Evolutionary conservation across 2,888 invertebrate species (phyloP), one percentile per base, ranked within the genome.

Genomic region (Pemphredon lugubris): DNA sequence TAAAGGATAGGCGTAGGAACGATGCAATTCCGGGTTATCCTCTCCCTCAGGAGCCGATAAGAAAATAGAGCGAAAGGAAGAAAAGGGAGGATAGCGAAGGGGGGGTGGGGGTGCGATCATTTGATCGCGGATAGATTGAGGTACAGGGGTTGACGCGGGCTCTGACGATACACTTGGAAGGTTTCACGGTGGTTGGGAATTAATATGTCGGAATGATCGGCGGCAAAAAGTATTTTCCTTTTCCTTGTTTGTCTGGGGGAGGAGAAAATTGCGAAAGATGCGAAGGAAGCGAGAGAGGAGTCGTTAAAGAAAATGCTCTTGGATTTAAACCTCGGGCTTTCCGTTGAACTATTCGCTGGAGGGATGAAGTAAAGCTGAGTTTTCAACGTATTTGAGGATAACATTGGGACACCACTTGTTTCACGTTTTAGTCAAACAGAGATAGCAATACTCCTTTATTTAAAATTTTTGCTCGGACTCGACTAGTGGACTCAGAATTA

Each of bases 101-200:
- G 47, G 47, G 60, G 42, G 23, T 3, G 3, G 11, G 11, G 13
- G 42, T 60, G 72, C 54, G 73, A 73, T 68, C 67, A 70, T 72
- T 73, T 68, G 72, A 73, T 73, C 68, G 72, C 67, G 73, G 73
- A 73, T 73, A 73, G 73, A 73, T 73, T 72, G 67, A 72, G 72
- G 61, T 59, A 60, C 44, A 44, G 57, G 40, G 60, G 59, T 53
- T 59, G 59, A n/a, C n/a, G n/a, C 59, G 48, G 39, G 20, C 37
- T 18, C 65, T 32, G 42, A 64, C 65, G 59, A 65, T 73, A 66
- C 59, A 66, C 58, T 54, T 53, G 51, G 44, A 54, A 37, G 54
- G 59, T 70, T 65, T 55, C 48, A 34, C 61, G 21, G 61, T 50
- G 34, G 21, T 23, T 18, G 42, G 6, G 1, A 11, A 42, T 9